Conservation (phyloP, 1,140 invertebrate species). For the Macrobrachium rosenbergii region DNA sequence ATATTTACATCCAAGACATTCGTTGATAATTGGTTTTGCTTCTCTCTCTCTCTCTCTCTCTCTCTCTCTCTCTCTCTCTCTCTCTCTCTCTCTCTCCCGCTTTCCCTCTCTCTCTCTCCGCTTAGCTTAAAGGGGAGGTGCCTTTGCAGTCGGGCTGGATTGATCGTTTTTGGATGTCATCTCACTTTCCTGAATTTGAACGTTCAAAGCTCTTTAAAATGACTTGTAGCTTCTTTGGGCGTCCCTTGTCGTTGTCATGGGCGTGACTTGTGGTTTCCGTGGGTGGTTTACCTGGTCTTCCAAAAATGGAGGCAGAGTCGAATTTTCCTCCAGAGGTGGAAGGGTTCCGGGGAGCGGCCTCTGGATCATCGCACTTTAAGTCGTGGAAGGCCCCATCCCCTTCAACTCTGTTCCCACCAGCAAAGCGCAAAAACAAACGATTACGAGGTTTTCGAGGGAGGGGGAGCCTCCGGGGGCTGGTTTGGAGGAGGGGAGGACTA, state of each 20-base stretch:
- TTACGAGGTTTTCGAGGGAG: slow-evolving; percentile 50
- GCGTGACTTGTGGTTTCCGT: neutral
- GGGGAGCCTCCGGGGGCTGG: too few species aligned
- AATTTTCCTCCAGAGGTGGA: neutral
- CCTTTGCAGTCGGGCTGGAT: slow-evolving; percentile 32
- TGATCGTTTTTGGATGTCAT: slow-evolving; percentile 45
- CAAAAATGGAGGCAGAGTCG: too few species aligned
- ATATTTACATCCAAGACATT: too few species aligned
- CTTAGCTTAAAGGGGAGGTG: slow-evolving; percentile 39
- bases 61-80: slow-evolving; percentile 45
- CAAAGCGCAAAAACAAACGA: slow-evolving; percentile 63
- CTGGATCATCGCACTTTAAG: slow-evolving; percentile 55
- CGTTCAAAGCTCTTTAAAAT: neutral
- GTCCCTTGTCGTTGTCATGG: neutral
- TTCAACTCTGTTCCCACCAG: slow-evolving; percentile 61
- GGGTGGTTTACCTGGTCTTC: neutral
- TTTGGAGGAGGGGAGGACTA: neutral
- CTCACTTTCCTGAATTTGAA: slow-evolving; percentile 20
- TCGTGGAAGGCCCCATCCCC: slow-evolving; percentile 53
- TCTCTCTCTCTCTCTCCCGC: slow-evolving; percentile 32
- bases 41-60: slow-evolving; percentile 13
- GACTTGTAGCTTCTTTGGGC: slow-evolving; percentile 2
- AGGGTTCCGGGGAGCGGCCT: neutral
- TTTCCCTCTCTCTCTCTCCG: slow-evolving; percentile 8
- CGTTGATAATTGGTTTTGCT: neutral